Evolutionary conservation across 2,113 vertebrate species (phyloP).

Genomic region (Cairina moschata): DNA sequence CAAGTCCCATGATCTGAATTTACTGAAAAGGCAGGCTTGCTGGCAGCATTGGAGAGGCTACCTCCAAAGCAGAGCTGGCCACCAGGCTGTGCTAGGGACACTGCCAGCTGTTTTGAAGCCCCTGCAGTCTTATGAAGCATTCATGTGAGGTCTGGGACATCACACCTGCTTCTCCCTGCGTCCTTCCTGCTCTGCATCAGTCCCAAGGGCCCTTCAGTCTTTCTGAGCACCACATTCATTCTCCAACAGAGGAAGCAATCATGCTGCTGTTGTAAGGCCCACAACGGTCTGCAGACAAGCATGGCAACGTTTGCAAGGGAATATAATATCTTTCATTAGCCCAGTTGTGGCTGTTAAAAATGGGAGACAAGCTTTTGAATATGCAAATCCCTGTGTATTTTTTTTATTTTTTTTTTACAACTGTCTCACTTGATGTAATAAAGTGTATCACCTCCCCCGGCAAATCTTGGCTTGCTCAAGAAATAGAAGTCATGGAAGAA

Average conservation of each 20-base stretch:
- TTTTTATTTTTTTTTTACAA: neutral
- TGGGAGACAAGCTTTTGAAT: neutral
- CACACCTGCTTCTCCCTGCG: neutral
- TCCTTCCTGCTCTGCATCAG: fast-evolving
- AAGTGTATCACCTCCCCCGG: neutral
- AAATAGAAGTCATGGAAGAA: neutral
- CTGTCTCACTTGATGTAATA: neutral
- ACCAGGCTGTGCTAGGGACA: neutral
- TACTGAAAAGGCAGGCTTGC: neutral
- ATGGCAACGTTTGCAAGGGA: neutral
- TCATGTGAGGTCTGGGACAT: neutral
- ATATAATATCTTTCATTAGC: neutral
- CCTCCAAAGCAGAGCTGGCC: neutral
- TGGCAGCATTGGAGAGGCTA: neutral
- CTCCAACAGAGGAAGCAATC: neutral
- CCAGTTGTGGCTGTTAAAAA: neutral
- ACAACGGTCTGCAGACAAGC: neutral
- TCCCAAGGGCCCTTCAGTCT: neutral
- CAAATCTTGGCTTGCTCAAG: neutral
- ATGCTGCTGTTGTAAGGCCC: fast-evolving
- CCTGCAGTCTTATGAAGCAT: neutral
- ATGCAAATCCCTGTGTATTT: neutral
- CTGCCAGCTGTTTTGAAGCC: neutral
- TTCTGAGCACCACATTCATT: neutral
- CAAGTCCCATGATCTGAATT: too few species aligned